These are phyloP conservation scores for Drosophila nigromelanica DNA, from an alignment of 1,140 invertebrate genomes.

Conservation along the genomic window DNA sequence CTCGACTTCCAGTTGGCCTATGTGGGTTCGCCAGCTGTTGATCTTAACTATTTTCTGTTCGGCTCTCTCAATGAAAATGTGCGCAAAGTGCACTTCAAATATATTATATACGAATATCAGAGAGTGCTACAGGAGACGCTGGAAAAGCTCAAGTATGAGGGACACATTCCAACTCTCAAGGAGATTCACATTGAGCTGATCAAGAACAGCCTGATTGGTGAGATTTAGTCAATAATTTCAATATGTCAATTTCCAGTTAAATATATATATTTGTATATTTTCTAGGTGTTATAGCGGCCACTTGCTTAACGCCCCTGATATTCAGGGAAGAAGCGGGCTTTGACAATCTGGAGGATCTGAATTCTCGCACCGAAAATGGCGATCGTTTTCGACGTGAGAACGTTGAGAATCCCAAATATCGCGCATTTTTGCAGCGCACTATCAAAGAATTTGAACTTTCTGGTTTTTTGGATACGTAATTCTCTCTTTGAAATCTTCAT, in stretches of 20 bases:
- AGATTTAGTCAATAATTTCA: neutral
- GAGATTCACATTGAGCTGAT: slow-evolving; percentile 80
- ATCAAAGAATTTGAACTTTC: slow-evolving; percentile 79
- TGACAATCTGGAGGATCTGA: slow-evolving; percentile 71
- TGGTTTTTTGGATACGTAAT: slow-evolving; percentile 74
- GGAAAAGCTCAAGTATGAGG: slow-evolving; percentile 67
- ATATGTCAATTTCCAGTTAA: neutral
- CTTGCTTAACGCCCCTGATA: slow-evolving; percentile 77
- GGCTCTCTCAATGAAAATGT: slow-evolving; percentile 85
- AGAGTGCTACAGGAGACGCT: slow-evolving; percentile 67
- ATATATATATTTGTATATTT: neutral
- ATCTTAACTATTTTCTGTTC: slow-evolving; percentile 86
- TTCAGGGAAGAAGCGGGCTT: slow-evolving; percentile 68
- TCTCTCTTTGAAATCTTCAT: neutral
- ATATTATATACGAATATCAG: slow-evolving; percentile 85
- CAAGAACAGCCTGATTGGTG: slow-evolving; percentile 76
- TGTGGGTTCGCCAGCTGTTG: slow-evolving; percentile 86
- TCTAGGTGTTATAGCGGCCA: slow-evolving; percentile 77
- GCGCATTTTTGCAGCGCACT: slow-evolving; percentile 75
- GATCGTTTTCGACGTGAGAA: slow-evolving; percentile 74
- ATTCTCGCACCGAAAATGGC: slow-evolving; percentile 66
- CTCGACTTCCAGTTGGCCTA: slow-evolving; percentile 86
- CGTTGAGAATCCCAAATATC: slow-evolving; percentile 80
- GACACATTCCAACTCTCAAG: slow-evolving; percentile 73
- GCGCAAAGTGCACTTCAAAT: slow-evolving; percentile 84